These are phyloP conservation scores for Rhizoglyphus robini DNA, from an alignment of 1,140 invertebrate species.

Conservation along the genomic window DNA sequence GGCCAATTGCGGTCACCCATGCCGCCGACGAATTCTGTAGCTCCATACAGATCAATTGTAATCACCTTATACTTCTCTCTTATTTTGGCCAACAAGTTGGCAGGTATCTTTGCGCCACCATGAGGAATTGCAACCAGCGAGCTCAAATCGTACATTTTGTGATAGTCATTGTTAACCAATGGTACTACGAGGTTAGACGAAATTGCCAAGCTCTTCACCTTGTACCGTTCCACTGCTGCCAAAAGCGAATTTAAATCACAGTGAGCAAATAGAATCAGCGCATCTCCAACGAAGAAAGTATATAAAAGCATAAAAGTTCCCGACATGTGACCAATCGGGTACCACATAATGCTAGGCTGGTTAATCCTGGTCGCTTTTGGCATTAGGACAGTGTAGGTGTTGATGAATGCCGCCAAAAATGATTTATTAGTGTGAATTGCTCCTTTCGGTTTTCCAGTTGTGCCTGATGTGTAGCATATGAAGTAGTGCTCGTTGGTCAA, in stretches of 20 bases:
- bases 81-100: neutral
- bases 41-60: neutral
- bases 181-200: neutral
- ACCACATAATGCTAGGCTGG: neutral
- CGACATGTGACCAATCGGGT: neutral
- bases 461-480: constrained; percentile 33
- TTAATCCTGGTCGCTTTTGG: too few species aligned
- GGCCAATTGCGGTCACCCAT: neutral
- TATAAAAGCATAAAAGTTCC: too few species aligned
- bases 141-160: neutral
- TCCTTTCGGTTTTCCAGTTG: constrained; percentile 39
- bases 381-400: neutral
- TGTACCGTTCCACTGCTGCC: neutral
- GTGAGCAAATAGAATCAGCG: too few species aligned
- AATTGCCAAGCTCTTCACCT: neutral
- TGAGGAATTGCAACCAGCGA: neutral
- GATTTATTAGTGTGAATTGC: constrained; percentile 36
- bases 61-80: neutral
- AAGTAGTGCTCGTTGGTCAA: neutral
- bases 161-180: neutral
- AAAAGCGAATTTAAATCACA: neutral
- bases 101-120: neutral
- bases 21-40: neutral
- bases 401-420: neutral
- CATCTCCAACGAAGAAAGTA: too few species aligned